Evolutionary conservation across 2,888 invertebrate genomes (phyloP), one percentile per base, ranked within the genome.

Genomic region (Chaitophorus viminalis): DNA sequence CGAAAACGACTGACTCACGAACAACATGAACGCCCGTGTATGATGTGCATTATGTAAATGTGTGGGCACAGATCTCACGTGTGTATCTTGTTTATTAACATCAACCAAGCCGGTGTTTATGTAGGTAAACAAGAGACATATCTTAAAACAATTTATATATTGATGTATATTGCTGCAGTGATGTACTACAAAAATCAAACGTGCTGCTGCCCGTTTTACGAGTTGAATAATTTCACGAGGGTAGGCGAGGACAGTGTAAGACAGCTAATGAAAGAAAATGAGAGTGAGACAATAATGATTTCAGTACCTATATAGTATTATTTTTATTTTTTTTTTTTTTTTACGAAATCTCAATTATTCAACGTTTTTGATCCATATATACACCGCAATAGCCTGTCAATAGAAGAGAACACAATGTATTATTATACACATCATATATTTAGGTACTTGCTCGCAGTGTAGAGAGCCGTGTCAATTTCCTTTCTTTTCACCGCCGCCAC

Each of bases 401-500:
- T 31, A 29, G 25, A n/a, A 36, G 74, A 74, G 54, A 36, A 21
- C 25, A 11, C 11, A 46, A 46, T 25, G 9, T 60, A 60, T 21
- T 60, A 21, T 25, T 60, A 60, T 21, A 1, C 8, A 46, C 11
- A 46, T n/a, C 46, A 46, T 3, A 11, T 46, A 46, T 46, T 14
- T 8, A 25, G 5, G n/a, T 82, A 33, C 29, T 1, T 33, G 82
- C 3, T 36, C 54, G 52, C 54, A 4, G 36, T 54, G 74, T 74
- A 25, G 36, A 79, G 79, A 36, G 39, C 65, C 60, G 65, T 76
- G 76, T 84, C 76, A 65, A 39, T 85, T 77, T 85, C 84, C 84
- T 85, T 85, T 85, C 84, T 85, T 77, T 84, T 75, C 36, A 60
- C 60, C 74, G 74, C 75, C 76, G 76, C 39, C 52, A 60, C 74